A percentile compares a stretch with the other conserved stretches of the same genome.
phyloP scores from a whole-genome alignment of 2,113 vertebrate genomes.

The Cephalopterus ornatus region DNA sequence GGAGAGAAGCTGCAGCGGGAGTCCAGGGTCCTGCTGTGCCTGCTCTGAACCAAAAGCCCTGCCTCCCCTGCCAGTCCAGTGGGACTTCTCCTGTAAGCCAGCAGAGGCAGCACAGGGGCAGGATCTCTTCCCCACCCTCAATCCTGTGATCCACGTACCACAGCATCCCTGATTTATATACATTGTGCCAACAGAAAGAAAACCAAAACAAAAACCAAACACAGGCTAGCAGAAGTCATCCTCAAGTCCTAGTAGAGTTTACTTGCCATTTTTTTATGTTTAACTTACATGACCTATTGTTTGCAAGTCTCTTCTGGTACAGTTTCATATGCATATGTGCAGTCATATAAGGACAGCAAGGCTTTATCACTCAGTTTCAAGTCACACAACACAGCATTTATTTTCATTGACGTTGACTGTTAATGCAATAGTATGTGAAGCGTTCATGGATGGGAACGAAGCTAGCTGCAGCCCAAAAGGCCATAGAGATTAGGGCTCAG shows the following conservation, averaged over 20 bases:
- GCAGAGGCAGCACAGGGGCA: not conserved
- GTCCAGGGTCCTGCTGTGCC: not conserved
- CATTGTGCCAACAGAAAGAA: not conserved
- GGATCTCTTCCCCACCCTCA: not conserved
- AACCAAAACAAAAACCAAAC: not conserved
- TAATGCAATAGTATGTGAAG: not conserved
- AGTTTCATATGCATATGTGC: not conserved
- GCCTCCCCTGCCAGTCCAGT: rapidly evolving
- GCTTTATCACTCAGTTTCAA: not conserved
- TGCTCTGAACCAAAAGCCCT: rapidly evolving
- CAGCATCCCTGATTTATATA: not conserved
- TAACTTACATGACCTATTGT: not conserved
- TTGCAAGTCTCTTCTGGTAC: not conserved
- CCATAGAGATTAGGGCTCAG: not conserved
- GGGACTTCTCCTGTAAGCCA: not conserved
- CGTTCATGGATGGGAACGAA: not conserved
- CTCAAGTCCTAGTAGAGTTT: not conserved
- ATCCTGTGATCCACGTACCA: not conserved
- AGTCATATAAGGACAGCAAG: not conserved
- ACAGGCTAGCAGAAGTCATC: not conserved
- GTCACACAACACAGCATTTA: not conserved
- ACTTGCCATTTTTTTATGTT: not conserved
- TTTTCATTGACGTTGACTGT: not conserved
- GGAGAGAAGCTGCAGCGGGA: not conserved
- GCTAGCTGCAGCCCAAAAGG: not conserved